Evolutionary conservation across 2,888 invertebrate species (phyloP).

Genomic region (Tenodera sinensis): DNA sequence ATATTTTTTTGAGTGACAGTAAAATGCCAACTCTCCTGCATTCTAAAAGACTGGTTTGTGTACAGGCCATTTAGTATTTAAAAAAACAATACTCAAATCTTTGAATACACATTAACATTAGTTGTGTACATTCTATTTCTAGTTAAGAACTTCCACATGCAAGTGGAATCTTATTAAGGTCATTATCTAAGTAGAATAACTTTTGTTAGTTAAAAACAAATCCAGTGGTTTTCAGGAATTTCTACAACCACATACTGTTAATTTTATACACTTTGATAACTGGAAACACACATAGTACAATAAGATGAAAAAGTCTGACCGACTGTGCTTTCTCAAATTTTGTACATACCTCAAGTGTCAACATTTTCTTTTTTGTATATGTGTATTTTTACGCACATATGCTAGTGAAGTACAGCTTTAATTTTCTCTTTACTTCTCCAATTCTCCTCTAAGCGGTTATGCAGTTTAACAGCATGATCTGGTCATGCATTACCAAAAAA

Average conservation of each 20-base stretch:
- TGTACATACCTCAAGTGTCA: conserved; percentile 26
- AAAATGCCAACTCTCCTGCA: not conserved
- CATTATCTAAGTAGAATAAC: not conserved
- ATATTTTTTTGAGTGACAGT: not conserved
- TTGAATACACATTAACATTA: not conserved
- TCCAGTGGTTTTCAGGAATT: not conserved
- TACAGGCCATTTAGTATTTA: not conserved
- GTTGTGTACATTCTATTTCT: not conserved
- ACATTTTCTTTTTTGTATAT: not conserved
- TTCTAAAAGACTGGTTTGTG: not conserved
- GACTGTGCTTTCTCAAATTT: conserved; percentile 28
- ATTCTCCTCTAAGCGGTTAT: not conserved
- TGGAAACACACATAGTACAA: conserved; percentile 15
- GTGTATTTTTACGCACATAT: conserved; percentile 4
- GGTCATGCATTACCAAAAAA: conserved; percentile 6
- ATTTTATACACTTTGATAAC: conserved; percentile 7
- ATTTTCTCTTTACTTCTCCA: not conserved
- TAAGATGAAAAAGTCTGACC: conserved; percentile 4
- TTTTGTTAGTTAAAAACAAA: not conserved
- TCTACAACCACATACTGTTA: conserved; percentile 1
- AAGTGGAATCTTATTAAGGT: not conserved
- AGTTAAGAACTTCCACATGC: not conserved
- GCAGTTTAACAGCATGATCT: not conserved
- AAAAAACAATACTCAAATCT: not conserved
- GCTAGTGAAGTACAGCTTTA: conserved; percentile 27